Conservation (phyloP, 2,113 vertebrate genomes). For the Cygnus atratus region DNA sequence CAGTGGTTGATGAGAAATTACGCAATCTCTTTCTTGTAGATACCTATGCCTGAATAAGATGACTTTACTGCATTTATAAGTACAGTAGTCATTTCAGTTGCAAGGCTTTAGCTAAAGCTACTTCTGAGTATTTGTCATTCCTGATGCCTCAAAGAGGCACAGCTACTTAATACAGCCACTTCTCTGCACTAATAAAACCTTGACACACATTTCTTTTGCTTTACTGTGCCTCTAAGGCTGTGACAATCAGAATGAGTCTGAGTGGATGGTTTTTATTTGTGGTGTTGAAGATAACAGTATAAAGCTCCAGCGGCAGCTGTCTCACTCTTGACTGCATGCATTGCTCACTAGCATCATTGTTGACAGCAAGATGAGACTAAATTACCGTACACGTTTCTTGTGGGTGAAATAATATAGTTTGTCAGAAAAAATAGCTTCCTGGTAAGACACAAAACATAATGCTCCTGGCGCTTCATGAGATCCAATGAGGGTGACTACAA, state of each 20-base stretch:
- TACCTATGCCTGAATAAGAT: neutral
- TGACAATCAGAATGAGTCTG: neutral
- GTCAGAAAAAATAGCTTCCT: neutral
- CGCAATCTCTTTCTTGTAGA: neutral
- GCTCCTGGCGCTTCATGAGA: neutral
- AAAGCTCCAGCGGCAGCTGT: neutral
- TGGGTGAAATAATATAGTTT: neutral
- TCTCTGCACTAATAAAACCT: neutral
- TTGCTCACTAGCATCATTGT: neutral
- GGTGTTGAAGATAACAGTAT: neutral
- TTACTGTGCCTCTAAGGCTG: neutral
- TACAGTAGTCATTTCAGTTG: constrained; percentile 17
- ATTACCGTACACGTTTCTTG: neutral
- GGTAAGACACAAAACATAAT: neutral
- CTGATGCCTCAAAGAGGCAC: neutral
- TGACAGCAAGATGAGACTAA: neutral
- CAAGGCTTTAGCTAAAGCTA: constrained; percentile 20
- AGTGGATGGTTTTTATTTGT: neutral
- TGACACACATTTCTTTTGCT: neutral
- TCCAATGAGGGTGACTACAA: neutral
- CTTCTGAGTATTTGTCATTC: constrained; percentile 14
- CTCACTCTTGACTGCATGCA: neutral
- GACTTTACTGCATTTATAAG: neutral
- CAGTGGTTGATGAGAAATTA: neutral
- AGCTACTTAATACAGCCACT: constrained; percentile 3